Percentiles rank a stretch among this genome's conserved stretches.
Conservation (phyloP, 2,888 invertebrate species). For the Diaphora mendica region DNA sequence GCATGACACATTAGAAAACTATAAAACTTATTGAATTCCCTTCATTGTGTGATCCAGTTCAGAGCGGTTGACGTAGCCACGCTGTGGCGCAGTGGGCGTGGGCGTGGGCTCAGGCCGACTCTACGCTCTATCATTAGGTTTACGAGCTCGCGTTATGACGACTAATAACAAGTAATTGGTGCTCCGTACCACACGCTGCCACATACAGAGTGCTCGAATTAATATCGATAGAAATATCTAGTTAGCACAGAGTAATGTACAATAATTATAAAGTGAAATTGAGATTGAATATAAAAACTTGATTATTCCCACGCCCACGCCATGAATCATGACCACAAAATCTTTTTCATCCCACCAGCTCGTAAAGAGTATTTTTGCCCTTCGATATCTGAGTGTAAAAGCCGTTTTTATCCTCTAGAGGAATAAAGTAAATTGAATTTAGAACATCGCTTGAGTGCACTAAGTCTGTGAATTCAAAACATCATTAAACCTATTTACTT, state of each 20-base stretch:
- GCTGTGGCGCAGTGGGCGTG: background rate
- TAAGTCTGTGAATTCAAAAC: too few species aligned
- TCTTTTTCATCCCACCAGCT: too few species aligned
- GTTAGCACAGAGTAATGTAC: background rate
- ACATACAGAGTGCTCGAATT: background rate
- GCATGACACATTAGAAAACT: background rate
- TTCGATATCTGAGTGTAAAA: too few species aligned
- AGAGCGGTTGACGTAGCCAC: background rate
- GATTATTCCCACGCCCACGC: background rate
- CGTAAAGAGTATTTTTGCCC: too few species aligned
- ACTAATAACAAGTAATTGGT: conserved; percentile 23
- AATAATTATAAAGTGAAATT: background rate
- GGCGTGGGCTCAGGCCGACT: conserved; percentile 4
- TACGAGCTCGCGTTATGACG: conserved; percentile 21
- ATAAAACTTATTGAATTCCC: background rate
- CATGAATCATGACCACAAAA: background rate
- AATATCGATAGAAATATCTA: background rate
- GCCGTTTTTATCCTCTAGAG: too few species aligned
- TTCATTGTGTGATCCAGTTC: background rate
- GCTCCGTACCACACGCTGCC: conserved; percentile 17
- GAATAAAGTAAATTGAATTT: too few species aligned
- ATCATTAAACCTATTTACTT: too few species aligned
- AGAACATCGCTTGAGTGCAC: too few species aligned
- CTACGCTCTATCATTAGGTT: conserved; percentile 23
- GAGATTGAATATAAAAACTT: background rate